Conservation (phyloP, 2,888 invertebrate genomes). For the Andrena marginata region DNA sequence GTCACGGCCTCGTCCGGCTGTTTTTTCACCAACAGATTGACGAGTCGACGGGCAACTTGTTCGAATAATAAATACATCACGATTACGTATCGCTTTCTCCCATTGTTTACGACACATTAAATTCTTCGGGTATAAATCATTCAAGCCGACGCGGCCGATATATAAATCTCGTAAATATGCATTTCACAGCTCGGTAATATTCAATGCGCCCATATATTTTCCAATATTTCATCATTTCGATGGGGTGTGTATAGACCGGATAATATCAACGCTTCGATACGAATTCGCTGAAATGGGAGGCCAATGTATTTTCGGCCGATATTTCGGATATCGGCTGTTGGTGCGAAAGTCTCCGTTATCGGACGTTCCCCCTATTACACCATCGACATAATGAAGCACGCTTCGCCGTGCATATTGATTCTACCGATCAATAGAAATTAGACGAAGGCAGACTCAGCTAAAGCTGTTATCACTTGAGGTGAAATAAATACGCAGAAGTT, state of each 20-base stretch:
- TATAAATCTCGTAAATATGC: slow-evolving; percentile 62
- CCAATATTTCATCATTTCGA: slow-evolving; percentile 56
- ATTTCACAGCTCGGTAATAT: slow-evolving; percentile 63
- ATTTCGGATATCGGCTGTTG: slow-evolving; percentile 39
- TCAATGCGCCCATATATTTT: slow-evolving; percentile 42
- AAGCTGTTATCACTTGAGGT: no score
- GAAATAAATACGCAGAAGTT: no score
- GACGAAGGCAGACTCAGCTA: no score
- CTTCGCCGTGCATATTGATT: background rate
- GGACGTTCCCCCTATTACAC: background rate
- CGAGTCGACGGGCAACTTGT: slow-evolving; percentile 46
- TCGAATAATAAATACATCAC: slow-evolving; percentile 53
- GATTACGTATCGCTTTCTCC: slow-evolving; percentile 25
- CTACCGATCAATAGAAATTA: no score
- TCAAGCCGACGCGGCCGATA: slow-evolving; percentile 14
- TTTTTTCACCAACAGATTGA: slow-evolving; percentile 48
- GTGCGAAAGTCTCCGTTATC: background rate
- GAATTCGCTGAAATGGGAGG: slow-evolving; percentile 33
- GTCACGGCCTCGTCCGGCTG: background rate
- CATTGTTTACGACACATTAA: slow-evolving; percentile 58
- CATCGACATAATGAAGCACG: background rate
- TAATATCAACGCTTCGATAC: slow-evolving; percentile 48
- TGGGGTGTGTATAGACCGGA: slow-evolving; percentile 20
- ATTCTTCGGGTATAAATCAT: slow-evolving; percentile 55
- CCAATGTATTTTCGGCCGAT: background rate